Evolutionary conservation across 2,888 invertebrate genomes (phyloP).

Genomic region (Amphiduros pacificus): DNA sequence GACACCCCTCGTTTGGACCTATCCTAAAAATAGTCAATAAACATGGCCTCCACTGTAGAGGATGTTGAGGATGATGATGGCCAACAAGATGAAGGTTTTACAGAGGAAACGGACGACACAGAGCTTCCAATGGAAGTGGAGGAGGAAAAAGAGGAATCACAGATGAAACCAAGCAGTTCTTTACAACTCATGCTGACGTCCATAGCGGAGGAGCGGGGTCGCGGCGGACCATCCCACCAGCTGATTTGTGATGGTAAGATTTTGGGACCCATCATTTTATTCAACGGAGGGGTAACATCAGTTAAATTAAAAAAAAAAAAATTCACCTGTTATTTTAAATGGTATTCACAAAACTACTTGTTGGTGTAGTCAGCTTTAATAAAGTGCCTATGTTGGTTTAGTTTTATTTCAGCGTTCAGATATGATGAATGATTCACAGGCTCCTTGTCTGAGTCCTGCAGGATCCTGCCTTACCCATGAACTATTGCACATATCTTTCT

Average conservation of each 20-base stretch:
- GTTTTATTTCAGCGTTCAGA: no score
- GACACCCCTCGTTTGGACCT: neutral
- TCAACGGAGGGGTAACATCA: no score
- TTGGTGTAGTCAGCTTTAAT: no score
- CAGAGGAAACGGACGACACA: constrained; percentile 1
- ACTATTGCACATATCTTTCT: no score
- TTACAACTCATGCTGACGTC: constrained; percentile 21
- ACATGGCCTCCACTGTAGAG: neutral
- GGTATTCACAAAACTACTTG: no score
- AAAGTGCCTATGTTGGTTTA: no score
- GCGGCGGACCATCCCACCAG: constrained; percentile 13
- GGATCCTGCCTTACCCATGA: no score
- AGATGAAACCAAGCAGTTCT: constrained; percentile 18
- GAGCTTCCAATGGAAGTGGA: constrained; percentile 12
- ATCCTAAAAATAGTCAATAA: neutral
- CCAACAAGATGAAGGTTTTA: neutral
- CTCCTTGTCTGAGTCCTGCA: no score
- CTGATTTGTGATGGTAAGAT: constrained; percentile 22
- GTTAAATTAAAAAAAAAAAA: no score
- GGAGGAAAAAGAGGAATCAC: constrained; percentile 5
- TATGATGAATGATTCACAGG: no score
- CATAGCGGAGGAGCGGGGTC: constrained; percentile 17
- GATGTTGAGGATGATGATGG: neutral
- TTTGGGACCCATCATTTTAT: no score
- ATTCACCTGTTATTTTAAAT: no score